A percentile compares a stretch with the other conserved stretches of the same genome.
Conservation (phyloP, 2,888 invertebrate genomes). For the Erebia palarica region DNA sequence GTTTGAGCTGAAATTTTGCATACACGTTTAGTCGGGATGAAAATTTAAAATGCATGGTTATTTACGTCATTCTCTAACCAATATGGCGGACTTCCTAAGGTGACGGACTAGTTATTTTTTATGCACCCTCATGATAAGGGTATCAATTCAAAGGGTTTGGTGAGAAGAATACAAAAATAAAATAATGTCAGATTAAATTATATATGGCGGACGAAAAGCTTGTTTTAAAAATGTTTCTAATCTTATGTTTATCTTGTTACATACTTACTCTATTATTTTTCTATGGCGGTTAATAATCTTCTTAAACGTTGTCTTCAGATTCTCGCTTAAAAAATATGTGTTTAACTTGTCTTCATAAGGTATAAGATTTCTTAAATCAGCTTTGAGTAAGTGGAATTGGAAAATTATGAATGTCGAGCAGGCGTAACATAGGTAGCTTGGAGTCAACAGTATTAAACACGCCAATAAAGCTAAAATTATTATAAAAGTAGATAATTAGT, state of each 20-base stretch:
- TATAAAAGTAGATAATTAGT: background rate
- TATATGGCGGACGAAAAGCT: too few relatives aligned
- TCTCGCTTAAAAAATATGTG: constrained; percentile 14
- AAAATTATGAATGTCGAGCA: constrained; percentile 56
- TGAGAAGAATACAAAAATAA: too few relatives aligned
- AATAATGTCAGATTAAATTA: too few relatives aligned
- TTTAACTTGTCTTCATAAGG: constrained; percentile 10
- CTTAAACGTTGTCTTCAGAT: constrained; percentile 27
- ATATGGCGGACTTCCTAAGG: too few relatives aligned
- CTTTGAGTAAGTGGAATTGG: constrained; percentile 51
- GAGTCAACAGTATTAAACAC: constrained; percentile 49
- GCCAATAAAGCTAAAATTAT: constrained; percentile 41
- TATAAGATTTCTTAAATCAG: constrained; percentile 48
- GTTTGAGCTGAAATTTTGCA: too few relatives aligned
- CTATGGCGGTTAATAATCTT: constrained; percentile 6
- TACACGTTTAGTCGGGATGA: too few relatives aligned
- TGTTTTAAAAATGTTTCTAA: background rate
- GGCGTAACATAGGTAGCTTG: constrained; percentile 55
- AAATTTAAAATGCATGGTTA: too few relatives aligned
- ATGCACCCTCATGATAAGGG: too few relatives aligned
- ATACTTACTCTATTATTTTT: constrained; percentile 8
- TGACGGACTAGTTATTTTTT: too few relatives aligned
- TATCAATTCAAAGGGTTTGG: too few relatives aligned
- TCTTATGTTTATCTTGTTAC: background rate
- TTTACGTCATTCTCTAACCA: too few relatives aligned